phyloP scores from a whole-genome alignment of 1,140 invertebrate species.

The Psix sp. region DNA sequence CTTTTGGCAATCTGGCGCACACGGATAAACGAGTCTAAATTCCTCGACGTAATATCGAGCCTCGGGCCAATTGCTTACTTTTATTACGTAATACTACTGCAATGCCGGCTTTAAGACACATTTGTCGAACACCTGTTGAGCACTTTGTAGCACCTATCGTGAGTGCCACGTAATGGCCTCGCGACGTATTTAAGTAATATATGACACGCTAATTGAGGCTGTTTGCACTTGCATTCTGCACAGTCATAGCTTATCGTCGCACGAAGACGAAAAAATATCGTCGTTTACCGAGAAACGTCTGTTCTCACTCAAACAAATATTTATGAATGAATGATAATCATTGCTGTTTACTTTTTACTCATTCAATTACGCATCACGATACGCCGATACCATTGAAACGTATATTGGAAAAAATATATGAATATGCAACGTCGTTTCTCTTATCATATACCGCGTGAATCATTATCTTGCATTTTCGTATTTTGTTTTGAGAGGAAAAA shows the following conservation, averaged over 20 bases:
- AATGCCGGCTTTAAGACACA: slow-evolving; percentile 59
- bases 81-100: slow-evolving; percentile 57
- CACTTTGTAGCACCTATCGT: slow-evolving; percentile 59
- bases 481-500: too few relatives aligned
- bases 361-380: too few relatives aligned
- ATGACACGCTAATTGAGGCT: slow-evolving; percentile 60
- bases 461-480: too few relatives aligned
- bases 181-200: slow-evolving; percentile 62
- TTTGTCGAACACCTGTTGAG: slow-evolving; percentile 63
- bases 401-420: too few relatives aligned
- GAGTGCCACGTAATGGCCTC: slow-evolving; percentile 54
- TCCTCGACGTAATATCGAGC: slow-evolving; percentile 54
- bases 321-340: slow-evolving; percentile 41
- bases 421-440: too few relatives aligned
- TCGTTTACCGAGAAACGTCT: slow-evolving; percentile 12
- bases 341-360: too few relatives aligned
- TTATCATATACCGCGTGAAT: too few relatives aligned
- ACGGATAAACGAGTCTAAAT: slow-evolving; percentile 52
- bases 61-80: slow-evolving; percentile 61
- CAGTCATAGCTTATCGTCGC: slow-evolving; percentile 44
- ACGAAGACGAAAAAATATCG: slow-evolving; percentile 27
- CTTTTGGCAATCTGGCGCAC: slow-evolving; percentile 35
- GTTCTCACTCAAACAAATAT: slow-evolving; percentile 41
- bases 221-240: slow-evolving; percentile 50
- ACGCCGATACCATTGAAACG: too few relatives aligned